phyloP scores from a whole-genome alignment of 2,797 vertebrate genomes.

The Lithobates sylvaticus region DNA sequence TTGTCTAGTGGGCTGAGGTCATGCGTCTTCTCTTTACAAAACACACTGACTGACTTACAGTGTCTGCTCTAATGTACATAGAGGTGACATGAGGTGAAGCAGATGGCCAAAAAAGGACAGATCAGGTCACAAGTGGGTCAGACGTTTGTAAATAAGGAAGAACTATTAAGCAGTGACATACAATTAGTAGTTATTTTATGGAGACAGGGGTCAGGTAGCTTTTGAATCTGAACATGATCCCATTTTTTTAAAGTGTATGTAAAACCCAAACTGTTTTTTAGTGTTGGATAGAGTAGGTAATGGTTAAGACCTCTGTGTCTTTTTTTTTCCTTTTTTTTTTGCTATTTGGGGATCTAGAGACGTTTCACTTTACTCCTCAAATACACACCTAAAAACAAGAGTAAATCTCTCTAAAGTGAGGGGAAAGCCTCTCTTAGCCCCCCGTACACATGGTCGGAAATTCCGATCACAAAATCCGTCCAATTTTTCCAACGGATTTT shows the following conservation, averaged over 20 bases:
- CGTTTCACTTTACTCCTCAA: no score
- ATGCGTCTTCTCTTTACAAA: conserved; percentile 38
- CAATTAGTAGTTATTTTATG: not conserved
- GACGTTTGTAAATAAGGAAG: conserved; percentile 17
- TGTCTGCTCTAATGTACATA: conserved; percentile 43
- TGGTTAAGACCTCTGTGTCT: no score
- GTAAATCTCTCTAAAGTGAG: no score
- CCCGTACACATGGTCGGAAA: no score
- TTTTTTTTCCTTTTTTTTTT: no score
- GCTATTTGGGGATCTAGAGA: no score
- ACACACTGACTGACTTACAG: conserved; percentile 47
- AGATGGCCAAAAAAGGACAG: conserved; percentile 53
- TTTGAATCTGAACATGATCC: not conserved
- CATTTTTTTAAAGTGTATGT: not conserved
- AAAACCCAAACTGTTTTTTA: no score
- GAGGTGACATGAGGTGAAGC: conserved; percentile 57
- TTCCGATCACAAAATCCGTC: no score
- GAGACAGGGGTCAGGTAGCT: not conserved
- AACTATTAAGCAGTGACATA: conserved; percentile 17
- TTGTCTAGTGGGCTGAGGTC: conserved; percentile 41
- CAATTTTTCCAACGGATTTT: no score
- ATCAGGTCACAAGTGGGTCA: conserved; percentile 25
- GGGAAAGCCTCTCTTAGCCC: no score
- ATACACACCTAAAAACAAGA: no score
- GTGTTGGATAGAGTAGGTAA: no score